phyloP scores from a whole-genome alignment of 2,113 vertebrate species.

The Eulacestoma nigropectus region DNA sequence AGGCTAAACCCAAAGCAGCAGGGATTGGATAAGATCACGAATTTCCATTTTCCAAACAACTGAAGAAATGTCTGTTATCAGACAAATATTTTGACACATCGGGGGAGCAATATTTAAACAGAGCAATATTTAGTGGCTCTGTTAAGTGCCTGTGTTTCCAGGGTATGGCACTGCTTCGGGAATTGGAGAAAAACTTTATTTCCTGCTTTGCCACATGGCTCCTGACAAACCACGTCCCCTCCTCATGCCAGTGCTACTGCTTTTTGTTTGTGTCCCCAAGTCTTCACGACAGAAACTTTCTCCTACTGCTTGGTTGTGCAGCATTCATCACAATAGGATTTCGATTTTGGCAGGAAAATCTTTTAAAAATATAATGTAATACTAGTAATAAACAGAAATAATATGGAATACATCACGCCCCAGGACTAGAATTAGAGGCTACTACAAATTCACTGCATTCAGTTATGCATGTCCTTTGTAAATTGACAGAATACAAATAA shows the following conservation, averaged over 20 bases:
- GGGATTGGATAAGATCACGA: background rate
- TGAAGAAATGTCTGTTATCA: background rate
- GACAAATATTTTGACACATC: background rate
- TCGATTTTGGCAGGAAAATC: background rate
- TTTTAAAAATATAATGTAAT: background rate
- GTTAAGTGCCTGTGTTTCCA: background rate
- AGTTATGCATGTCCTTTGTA: background rate
- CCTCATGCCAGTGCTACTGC: background rate
- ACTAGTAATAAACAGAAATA: background rate
- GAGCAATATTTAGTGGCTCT: background rate
- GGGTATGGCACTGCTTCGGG: background rate
- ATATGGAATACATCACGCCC: background rate
- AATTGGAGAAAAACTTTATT: background rate
- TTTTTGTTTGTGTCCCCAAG: background rate
- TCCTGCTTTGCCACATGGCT: background rate
- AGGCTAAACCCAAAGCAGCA: background rate
- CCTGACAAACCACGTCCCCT: background rate
- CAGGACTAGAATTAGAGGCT: background rate
- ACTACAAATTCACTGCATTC: background rate
- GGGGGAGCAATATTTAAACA: background rate
- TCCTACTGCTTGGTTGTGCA: background rate
- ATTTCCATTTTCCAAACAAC: background rate
- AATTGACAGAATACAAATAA: slow-evolving; percentile 44
- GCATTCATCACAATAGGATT: background rate
- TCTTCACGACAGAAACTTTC: background rate